A percentile compares a stretch with the other conserved stretches of the same genome.
phyloP scores from a whole-genome alignment of 2,888 invertebrate species.

The Aspidiotus rigidus region DNA sequence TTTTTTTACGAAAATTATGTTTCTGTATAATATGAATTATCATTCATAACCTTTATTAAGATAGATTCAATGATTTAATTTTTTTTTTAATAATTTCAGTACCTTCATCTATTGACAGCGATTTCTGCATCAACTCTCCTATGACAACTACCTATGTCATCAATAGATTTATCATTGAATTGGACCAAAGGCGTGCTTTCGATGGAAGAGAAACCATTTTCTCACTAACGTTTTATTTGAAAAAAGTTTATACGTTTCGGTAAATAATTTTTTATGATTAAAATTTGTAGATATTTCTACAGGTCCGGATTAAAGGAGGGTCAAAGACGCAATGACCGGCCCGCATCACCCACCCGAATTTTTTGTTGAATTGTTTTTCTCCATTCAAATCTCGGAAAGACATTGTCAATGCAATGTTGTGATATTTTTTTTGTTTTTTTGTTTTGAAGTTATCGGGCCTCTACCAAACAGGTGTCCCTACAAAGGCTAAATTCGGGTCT shows the following conservation, averaged over 20 bases:
- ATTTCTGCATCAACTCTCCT: slow-evolving; percentile 19
- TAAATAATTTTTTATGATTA: slow-evolving; percentile 41
- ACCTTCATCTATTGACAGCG: slow-evolving; percentile 17
- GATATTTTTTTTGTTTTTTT: slow-evolving; percentile 5
- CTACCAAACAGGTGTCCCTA: neutral
- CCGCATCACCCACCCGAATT: too few species aligned
- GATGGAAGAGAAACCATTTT: slow-evolving; percentile 55
- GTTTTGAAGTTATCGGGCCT: neutral
- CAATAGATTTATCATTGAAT: slow-evolving; percentile 20
- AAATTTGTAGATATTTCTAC: neutral
- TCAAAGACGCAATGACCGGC: too few species aligned
- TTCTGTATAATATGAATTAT: too few species aligned
- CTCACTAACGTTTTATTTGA: slow-evolving; percentile 56
- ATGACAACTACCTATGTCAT: slow-evolving; percentile 33
- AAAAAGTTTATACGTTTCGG: slow-evolving; percentile 53
- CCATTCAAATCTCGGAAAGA: too few species aligned
- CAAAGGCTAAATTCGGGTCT: neutral
- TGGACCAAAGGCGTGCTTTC: slow-evolving; percentile 44
- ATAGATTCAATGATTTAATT: too few species aligned
- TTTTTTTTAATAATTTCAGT: slow-evolving; percentile 14
- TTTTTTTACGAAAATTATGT: too few species aligned
- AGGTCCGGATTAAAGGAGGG: too few species aligned
- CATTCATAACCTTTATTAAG: too few species aligned
- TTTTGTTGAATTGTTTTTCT: too few species aligned
- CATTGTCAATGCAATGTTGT: too few species aligned